A percentile compares a stretch with the other conserved stretches of the same genome.
These are phyloP conservation scores for Lanistes nyassanus DNA, from an alignment of 1,140 invertebrate species.

Conservation along the genomic window DNA sequence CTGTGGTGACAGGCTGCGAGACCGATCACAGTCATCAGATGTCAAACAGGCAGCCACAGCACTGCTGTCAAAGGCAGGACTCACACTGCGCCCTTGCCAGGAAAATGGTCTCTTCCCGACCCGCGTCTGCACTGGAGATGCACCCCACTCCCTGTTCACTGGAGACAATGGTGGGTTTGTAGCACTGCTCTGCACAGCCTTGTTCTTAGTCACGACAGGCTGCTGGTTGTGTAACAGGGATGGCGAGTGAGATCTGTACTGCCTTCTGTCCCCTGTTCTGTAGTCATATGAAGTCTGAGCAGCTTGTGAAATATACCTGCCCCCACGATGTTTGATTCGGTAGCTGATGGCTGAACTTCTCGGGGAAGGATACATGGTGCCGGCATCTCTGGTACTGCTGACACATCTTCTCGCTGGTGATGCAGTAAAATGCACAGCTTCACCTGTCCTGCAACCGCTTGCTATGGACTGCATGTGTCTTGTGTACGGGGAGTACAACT, in stretches of 20 bases:
- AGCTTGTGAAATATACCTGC: constrained; percentile 32
- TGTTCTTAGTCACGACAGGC: background rate
- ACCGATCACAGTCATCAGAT: constrained; percentile 13
- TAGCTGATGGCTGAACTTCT: constrained; percentile 34
- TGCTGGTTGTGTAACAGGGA: background rate
- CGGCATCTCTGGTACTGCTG: constrained; percentile 35
- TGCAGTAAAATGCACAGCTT: background rate
- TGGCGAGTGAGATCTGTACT: background rate
- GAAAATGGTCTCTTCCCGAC: no score
- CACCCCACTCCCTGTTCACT: no score
- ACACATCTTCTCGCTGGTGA: background rate
- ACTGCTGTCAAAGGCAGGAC: constrained; percentile 22
- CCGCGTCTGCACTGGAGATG: no score
- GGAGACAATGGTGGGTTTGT: background rate
- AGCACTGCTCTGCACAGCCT: background rate
- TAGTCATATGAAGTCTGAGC: constrained; percentile 17
- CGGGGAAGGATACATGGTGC: constrained; percentile 53
- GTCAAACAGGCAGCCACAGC: constrained; percentile 15
- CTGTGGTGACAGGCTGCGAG: constrained; percentile 7
- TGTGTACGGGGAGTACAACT: constrained; percentile 17
- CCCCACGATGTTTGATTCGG: constrained; percentile 19
- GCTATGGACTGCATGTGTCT: background rate
- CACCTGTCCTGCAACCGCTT: background rate
- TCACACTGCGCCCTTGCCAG: constrained; percentile 5
- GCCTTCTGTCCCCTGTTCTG: no score